phyloP scores from a whole-genome alignment of 2,797 vertebrate species.

The Crypturellus tataupa region DNA sequence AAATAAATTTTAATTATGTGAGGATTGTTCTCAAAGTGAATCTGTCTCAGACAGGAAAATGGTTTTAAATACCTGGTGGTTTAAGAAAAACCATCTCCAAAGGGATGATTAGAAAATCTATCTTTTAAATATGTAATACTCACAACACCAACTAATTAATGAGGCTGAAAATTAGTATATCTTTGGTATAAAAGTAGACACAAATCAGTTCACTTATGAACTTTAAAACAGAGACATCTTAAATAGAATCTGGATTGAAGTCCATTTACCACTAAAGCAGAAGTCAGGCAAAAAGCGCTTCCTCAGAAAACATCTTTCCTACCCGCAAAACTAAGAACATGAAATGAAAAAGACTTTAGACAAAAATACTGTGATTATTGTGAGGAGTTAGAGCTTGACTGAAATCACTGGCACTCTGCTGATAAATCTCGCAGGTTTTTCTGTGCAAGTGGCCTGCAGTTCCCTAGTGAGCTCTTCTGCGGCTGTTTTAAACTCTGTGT shows the following conservation, averaged over 20 bases:
- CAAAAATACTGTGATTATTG: background rate
- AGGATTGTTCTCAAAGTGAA: constrained; percentile 7
- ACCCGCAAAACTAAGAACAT: background rate
- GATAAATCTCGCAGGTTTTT: background rate
- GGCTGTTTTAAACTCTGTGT: background rate
- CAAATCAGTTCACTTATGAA: background rate
- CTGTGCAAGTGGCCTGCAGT: background rate
- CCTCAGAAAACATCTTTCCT: background rate
- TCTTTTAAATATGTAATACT: background rate
- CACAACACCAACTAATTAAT: constrained; percentile 32
- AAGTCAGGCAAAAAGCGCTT: background rate
- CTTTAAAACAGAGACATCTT: background rate
- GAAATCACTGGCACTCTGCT: background rate
- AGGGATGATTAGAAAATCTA: constrained; percentile 16
- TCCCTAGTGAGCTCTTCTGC: background rate
- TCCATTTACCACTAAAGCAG: background rate
- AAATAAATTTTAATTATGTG: constrained; percentile 22
- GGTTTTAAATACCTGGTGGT: constrained; percentile 19
- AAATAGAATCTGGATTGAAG: background rate
- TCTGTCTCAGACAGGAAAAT: background rate
- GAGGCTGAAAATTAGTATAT: constrained; percentile 17
- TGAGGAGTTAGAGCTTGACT: background rate
- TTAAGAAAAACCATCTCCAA: constrained; percentile 18
- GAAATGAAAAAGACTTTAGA: background rate
- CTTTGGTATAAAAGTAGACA: constrained; percentile 24